phyloP scores from a whole-genome alignment of 2,797 vertebrate genomes.

The Lates japonicus region DNA sequence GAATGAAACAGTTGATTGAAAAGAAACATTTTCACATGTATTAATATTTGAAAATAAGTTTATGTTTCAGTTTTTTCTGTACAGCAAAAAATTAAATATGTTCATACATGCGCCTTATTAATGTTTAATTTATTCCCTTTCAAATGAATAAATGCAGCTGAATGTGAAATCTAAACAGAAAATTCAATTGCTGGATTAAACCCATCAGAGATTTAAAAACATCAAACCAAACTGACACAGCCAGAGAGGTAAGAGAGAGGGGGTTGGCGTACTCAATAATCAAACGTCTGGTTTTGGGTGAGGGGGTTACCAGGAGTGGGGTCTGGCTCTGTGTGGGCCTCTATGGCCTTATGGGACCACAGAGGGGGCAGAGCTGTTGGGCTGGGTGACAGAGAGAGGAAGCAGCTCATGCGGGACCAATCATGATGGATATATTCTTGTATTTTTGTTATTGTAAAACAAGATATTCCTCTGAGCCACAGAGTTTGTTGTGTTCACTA shows the following conservation, averaged over 20 bases:
- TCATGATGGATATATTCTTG: background rate
- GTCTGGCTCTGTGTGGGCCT: conserved; percentile 40
- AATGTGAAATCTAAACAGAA: background rate
- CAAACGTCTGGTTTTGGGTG: conserved; percentile 58
- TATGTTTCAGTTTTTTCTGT: no score
- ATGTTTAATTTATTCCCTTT: no score
- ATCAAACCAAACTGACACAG: background rate
- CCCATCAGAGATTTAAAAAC: conserved; percentile 11
- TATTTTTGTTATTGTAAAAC: background rate
- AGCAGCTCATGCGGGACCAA: conserved; percentile 70
- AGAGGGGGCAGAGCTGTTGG: conserved; percentile 51
- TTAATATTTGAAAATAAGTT: no score
- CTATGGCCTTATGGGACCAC: conserved; percentile 73
- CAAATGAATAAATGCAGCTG: no score
- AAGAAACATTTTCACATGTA: no score
- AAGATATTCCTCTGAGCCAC: background rate
- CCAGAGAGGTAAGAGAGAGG: conserved; percentile 13
- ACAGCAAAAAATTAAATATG: no score
- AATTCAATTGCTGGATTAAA: background rate
- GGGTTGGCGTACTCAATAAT: conserved; percentile 78
- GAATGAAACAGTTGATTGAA: no score
- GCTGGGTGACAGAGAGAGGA: conserved; percentile 68
- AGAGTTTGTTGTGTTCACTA: no score
- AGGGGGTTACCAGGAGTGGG: conserved; percentile 48
- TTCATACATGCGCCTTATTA: no score